Conservation (phyloP, 30 jellyfish, hydroid and myxozoan genomes). For the Nemopilema nomurai region DNA sequence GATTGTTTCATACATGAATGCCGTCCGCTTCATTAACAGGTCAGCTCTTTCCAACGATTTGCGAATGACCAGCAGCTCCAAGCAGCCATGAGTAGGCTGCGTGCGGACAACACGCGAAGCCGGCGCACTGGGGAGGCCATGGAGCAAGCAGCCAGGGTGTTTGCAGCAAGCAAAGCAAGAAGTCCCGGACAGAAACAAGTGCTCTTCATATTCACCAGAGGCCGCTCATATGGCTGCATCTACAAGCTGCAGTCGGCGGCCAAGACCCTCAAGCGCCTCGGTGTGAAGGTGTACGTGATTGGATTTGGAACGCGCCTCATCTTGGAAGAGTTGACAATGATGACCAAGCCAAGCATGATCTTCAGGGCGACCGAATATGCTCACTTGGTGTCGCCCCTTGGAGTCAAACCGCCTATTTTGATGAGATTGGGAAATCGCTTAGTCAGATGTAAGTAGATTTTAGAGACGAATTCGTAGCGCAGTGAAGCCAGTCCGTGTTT, state of each 20-base stretch:
- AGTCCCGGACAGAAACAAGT: slow-evolving; percentile 39
- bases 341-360: slow-evolving; percentile 61
- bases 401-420: slow-evolving; percentile 45
- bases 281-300: slow-evolving; percentile 63
- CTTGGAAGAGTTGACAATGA: slow-evolving; percentile 64
- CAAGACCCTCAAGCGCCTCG: slow-evolving; percentile 43
- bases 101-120: slow-evolving; percentile 42
- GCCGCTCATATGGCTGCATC: slow-evolving; percentile 72
- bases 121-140: slow-evolving; percentile 71
- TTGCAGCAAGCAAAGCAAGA: slow-evolving; percentile 28
- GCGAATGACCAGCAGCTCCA: slow-evolving; percentile 41
- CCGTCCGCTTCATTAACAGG: slow-evolving; percentile 3
- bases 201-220: slow-evolving; percentile 44
- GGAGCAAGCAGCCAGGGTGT: slow-evolving; percentile 21
- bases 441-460: slow-evolving; percentile 53
- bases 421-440: slow-evolving; percentile 42
- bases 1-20: background rate
- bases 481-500: too few species aligned
- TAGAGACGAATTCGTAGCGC: background rate
- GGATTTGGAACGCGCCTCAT: slow-evolving; percentile 55
- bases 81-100: slow-evolving; percentile 26
- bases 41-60: slow-evolving; percentile 22
- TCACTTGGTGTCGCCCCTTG: slow-evolving; percentile 41
- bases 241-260: slow-evolving; percentile 68
- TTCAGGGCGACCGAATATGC: slow-evolving; percentile 73